Conservation (phyloP, 2,797 vertebrate genomes). For the Acridotheres tristis region DNA sequence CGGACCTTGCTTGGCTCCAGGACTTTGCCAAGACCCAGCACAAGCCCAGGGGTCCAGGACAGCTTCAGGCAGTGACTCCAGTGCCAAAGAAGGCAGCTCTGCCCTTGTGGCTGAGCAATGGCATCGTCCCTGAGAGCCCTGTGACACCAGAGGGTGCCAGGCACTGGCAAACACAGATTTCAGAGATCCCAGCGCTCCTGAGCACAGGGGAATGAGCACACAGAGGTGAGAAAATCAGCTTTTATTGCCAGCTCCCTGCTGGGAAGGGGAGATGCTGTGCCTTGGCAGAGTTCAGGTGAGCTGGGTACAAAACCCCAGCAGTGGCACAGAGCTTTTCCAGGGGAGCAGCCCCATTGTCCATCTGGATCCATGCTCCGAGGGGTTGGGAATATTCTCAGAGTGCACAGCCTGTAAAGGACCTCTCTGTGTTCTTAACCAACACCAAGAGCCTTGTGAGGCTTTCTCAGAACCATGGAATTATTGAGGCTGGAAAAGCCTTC, state of each 20-base stretch:
- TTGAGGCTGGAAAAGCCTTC: background rate
- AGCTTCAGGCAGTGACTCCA: background rate
- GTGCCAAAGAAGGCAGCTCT: background rate
- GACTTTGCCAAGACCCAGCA: background rate
- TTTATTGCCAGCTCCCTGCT: background rate
- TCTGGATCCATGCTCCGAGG: background rate
- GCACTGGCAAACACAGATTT: background rate
- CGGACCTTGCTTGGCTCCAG: background rate
- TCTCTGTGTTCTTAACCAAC: background rate
- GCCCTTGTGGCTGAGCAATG: background rate
- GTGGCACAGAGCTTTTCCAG: background rate
- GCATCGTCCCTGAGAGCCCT: background rate
- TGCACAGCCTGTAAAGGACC: background rate
- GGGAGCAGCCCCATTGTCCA: background rate
- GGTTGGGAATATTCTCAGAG: background rate
- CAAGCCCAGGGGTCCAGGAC: background rate
- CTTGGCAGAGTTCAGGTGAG: background rate
- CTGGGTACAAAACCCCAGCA: background rate
- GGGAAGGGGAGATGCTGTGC: background rate
- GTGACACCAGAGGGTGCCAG: background rate
- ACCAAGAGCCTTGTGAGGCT: background rate
- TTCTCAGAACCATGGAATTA: background rate
- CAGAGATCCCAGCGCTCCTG: background rate
- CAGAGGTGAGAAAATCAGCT: background rate
- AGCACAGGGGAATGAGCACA: background rate